Evolutionary conservation across 2,888 invertebrate species (phyloP).

Genomic region (Diarsia brunnea): DNA sequence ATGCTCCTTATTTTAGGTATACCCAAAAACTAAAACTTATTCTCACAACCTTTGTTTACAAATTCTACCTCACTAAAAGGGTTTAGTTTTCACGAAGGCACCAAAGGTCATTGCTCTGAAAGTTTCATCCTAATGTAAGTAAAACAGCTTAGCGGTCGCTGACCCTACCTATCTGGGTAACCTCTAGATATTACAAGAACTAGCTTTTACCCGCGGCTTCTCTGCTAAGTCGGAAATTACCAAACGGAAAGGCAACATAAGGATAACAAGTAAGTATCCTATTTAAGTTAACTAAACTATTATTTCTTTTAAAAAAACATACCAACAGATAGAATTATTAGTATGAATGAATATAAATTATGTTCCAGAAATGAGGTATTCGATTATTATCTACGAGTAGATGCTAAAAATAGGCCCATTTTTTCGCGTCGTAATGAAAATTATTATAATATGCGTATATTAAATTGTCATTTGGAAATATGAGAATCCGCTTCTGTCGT

Average conservation of each 20-base stretch:
- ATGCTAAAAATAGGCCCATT: background rate
- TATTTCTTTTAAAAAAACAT: too few relatives aligned
- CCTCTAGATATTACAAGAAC: background rate
- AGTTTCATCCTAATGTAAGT: constrained; percentile 15
- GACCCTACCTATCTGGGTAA: background rate
- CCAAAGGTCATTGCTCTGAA: background rate
- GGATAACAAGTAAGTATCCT: background rate
- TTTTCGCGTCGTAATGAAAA: too few relatives aligned
- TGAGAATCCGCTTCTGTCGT: background rate
- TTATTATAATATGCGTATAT: too few relatives aligned
- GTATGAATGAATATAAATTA: background rate
- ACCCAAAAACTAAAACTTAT: background rate
- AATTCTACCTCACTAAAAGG: constrained; percentile 8
- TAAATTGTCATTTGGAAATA: background rate
- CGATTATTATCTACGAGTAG: constrained; percentile 5
- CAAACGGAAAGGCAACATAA: accelerated
- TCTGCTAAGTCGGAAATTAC: background rate
- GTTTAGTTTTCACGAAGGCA: constrained; percentile 15
- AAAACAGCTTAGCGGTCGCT: constrained; percentile 15
- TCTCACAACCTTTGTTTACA: constrained; percentile 13
- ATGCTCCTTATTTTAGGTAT: background rate
- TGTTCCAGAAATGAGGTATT: background rate
- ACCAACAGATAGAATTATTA: background rate
- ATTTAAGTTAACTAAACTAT: too few relatives aligned
- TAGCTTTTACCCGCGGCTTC: background rate